A percentile compares a stretch with the other conserved stretches of the same genome.
Conservation (phyloP, 2,888 invertebrate species). For the Cremastinae sp. region DNA sequence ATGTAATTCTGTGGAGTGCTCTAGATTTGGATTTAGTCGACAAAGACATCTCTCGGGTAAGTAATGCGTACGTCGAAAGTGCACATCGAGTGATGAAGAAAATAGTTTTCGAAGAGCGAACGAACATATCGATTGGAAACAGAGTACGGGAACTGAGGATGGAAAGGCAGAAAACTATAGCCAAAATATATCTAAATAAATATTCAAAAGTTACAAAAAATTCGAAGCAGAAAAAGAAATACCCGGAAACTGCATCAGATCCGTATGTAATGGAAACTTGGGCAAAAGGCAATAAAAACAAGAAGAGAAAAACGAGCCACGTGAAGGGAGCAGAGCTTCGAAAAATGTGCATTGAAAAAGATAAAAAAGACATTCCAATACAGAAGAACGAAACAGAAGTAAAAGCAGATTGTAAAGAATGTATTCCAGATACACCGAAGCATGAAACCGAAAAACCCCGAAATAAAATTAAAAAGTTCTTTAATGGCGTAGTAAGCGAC, state of each 20-base stretch:
- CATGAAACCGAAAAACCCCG: neutral
- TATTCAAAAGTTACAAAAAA: constrained; percentile 15
- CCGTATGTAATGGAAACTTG: constrained; percentile 29
- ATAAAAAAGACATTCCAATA: neutral
- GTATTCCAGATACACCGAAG: neutral
- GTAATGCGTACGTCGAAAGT: constrained; percentile 60
- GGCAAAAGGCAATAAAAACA: neutral
- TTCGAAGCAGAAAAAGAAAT: neutral
- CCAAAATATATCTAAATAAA: constrained; percentile 12
- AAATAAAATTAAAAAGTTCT: neutral
- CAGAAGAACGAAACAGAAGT: neutral
- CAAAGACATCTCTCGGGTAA: constrained; percentile 53
- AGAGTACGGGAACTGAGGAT: constrained; percentile 12
- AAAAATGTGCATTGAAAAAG: neutral
- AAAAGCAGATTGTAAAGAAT: neutral
- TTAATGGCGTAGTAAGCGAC: constrained; percentile 34
- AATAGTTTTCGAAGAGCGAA: constrained; percentile 7
- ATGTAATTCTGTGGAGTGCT: constrained; percentile 52
- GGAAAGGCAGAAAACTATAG: constrained; percentile 6
- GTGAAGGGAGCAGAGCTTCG: neutral
- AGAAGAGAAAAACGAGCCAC: constrained; percentile 4
- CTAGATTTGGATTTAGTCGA: constrained; percentile 54
- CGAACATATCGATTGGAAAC: constrained; percentile 17
- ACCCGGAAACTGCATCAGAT: constrained; percentile 33
- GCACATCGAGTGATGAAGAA: neutral